Evolutionary conservation across 2,888 invertebrate species (phyloP).

Genomic region (Axea sp.): DNA sequence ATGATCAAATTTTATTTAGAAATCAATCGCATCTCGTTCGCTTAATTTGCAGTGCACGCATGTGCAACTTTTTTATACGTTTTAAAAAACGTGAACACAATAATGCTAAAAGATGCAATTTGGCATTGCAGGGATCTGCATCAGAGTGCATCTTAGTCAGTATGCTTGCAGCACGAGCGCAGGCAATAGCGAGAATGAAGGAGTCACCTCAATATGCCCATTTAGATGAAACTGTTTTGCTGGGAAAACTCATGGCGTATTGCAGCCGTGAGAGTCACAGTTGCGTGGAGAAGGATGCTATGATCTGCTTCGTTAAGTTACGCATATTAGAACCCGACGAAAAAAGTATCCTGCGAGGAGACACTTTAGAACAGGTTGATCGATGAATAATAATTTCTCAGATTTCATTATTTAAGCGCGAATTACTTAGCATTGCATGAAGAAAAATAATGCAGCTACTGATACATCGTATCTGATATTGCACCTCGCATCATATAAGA

Average conservation of each 20-base stretch:
- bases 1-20: too few relatives aligned
- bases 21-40: too few relatives aligned
- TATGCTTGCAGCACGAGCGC: slow-evolving; percentile 94
- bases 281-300: slow-evolving; percentile 95
- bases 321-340: slow-evolving; percentile 94
- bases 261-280: slow-evolving; percentile 95
- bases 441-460: too few relatives aligned
- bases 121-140: slow-evolving; percentile 89
- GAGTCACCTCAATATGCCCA: slow-evolving; percentile 86
- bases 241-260: slow-evolving; percentile 96
- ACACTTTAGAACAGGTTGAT: slow-evolving; percentile 87
- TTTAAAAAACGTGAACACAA: too few relatives aligned
- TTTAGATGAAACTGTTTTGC: slow-evolving; percentile 92
- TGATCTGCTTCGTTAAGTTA: slow-evolving; percentile 95
- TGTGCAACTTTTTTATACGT: too few relatives aligned
- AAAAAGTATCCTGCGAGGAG: slow-evolving; percentile 88
- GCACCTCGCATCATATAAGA: too few relatives aligned
- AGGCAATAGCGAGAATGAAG: slow-evolving; percentile 91
- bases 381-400: neutral
- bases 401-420: too few relatives aligned
- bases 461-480: too few relatives aligned
- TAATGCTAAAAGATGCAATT: too few relatives aligned
- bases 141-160: slow-evolving; percentile 96
- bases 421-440: too few relatives aligned
- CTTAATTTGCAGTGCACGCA: too few relatives aligned